Evolutionary conservation across 2,888 invertebrate genomes (phyloP).

Genomic region (Xylocampa areola): DNA sequence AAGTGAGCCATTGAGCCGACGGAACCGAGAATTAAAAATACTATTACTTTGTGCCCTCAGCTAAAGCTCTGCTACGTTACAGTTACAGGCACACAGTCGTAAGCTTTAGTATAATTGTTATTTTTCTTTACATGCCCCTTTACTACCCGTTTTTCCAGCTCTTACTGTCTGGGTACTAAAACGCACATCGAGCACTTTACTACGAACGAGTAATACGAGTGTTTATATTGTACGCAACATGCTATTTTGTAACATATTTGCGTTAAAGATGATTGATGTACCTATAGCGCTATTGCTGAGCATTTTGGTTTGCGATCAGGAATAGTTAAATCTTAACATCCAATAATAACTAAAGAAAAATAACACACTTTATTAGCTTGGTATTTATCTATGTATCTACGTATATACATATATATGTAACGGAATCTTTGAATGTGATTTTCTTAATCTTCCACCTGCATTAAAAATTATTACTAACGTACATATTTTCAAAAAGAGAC

Average conservation of each 20-base stretch:
- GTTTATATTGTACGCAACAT: constrained; percentile 1
- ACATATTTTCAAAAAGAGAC: too few relatives aligned
- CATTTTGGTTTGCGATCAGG: too few relatives aligned
- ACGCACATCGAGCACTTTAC: constrained; percentile 17
- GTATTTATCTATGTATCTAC: too few relatives aligned
- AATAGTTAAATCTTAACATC: too few relatives aligned
- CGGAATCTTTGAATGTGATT: too few relatives aligned
- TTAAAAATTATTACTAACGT: too few relatives aligned
- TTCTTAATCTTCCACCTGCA: too few relatives aligned
- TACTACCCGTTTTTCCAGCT: constrained; percentile 27
- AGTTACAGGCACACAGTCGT: constrained; percentile 11
- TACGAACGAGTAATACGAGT: constrained; percentile 18
- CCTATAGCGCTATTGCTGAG: too few relatives aligned
- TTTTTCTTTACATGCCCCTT: constrained; percentile 21
- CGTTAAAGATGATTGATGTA: constrained; percentile 6
- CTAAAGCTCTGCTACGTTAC: constrained; percentile 9
- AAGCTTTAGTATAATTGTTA: constrained; percentile 37
- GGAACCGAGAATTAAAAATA: constrained; percentile 52
- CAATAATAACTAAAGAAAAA: too few relatives aligned
- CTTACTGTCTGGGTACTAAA: constrained; percentile 30
- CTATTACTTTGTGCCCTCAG: constrained; percentile 19
- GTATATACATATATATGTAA: too few relatives aligned
- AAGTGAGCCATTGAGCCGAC: constrained; percentile 55
- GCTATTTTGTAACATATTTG: constrained; percentile 13
- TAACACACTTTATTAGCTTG: too few relatives aligned